Evolutionary conservation across 2,888 invertebrate genomes (phyloP), one percentile per base, ranked within the genome.

Genomic region (Digitonthophagus gazella): DNA sequence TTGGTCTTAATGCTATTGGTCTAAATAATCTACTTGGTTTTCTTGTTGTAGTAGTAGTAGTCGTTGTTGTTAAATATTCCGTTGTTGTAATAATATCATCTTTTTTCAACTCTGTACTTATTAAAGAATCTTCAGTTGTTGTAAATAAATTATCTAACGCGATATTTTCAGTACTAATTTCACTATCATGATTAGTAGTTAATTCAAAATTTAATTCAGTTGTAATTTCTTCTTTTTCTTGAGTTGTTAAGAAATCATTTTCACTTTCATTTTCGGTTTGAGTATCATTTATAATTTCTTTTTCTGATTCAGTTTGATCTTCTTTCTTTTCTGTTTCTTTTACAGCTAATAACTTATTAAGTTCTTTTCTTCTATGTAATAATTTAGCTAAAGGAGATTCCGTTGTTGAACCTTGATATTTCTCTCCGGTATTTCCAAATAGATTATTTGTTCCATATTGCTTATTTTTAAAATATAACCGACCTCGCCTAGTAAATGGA

Each of bases 1-100:
- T 69, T 18, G 69, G 69, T 80, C 77, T 84, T 83, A 72, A 84
- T 84, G n/a, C 83, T 83, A 72, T 71, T 0, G 80, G 80, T 69
- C 77, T 75, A 54, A 80, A 70, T 28, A 77, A 74, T 64, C 81
- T 75, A 71, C 82, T 77, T n/a, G 80, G 73, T 74, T 78, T 80
- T 64, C 78, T 75, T 20, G 74, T 78, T 55, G 76, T 76, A 15
- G 72, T 71, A 68, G 66, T 69, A 3, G 68, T 72, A 55, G 71
- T 67, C 18, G 69, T 63, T 65, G 67, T 66, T 16, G 71, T 73
- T 20, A 5, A 22, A 19, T 44, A 64, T 1, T 57, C 65, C 0
- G 28, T 28, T 22, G 19, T 63, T 14, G 22, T 65, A 11, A 58
- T 57, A 65, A 16, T 44, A 20, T 58, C 67, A 20, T 69, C 58